phyloP scores from a whole-genome alignment of 2,797 vertebrate genomes.

The Furcifer pardalis region DNA sequence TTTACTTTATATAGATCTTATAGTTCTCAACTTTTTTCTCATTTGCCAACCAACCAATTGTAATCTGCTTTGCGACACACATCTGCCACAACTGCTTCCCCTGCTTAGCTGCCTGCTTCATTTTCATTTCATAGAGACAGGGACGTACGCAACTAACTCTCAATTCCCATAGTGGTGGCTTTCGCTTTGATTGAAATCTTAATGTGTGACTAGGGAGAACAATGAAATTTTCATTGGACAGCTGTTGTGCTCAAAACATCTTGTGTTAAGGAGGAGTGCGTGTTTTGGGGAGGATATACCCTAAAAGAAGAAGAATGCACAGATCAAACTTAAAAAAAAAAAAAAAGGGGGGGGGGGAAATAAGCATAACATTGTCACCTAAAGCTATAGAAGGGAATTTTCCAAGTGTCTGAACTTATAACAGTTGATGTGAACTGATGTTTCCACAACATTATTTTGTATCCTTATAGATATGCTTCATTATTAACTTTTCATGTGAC shows the following conservation, averaged over 20 bases:
- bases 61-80: fast-evolving
- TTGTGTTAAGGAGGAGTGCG: conserved; percentile 26
- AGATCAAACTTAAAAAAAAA: conserved; percentile 41
- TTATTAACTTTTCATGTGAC: conserved; percentile 80
- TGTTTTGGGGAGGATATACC: conserved; percentile 15
- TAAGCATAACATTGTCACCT: conserved; percentile 49
- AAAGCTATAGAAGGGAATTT: conserved; percentile 39
- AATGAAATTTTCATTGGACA: conserved; percentile 63
- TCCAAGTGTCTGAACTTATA: conserved; percentile 52
- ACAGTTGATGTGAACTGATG: conserved; percentile 54
- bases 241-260: conserved; percentile 38
- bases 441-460: conserved; percentile 59
- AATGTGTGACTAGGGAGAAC: conserved; percentile 37
- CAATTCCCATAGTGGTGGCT: conserved; percentile 24
- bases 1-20: fast-evolving
- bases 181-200: conserved; percentile 52
- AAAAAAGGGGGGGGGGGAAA: not conserved
- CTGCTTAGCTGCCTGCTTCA: conserved; percentile 17
- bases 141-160: conserved; percentile 42
- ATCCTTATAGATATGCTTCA: conserved; percentile 63
- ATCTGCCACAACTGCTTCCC: fast-evolving
- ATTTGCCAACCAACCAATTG: not conserved
- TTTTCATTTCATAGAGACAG: conserved; percentile 40
- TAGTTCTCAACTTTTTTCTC: not conserved
- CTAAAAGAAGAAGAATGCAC: not conserved